Evolutionary conservation across 2,113 vertebrate species (phyloP).

Genomic region (Asarcornis scutulata): DNA sequence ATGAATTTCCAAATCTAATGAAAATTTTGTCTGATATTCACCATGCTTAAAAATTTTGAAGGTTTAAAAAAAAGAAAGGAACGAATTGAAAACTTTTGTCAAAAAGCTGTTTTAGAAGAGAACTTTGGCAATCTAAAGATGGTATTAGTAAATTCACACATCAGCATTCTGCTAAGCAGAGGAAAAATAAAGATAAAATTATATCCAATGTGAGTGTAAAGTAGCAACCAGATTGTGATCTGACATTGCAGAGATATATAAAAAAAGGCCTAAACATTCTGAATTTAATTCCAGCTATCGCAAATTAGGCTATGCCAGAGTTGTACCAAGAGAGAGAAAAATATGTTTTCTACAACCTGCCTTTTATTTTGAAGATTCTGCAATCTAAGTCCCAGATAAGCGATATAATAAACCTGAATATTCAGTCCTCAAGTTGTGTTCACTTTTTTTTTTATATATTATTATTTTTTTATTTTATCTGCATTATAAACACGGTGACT

Average conservation of each 20-base stretch:
- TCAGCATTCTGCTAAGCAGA: neutral
- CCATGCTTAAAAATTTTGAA: neutral
- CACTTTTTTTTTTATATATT: no score
- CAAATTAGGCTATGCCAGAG: neutral
- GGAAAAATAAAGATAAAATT: conserved; percentile 1
- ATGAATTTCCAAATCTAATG: neutral
- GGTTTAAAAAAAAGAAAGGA: neutral
- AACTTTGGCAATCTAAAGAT: neutral
- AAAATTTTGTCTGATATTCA: neutral
- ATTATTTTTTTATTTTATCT: neutral
- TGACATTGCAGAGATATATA: neutral
- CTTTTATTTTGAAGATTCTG: neutral
- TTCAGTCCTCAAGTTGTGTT: neutral
- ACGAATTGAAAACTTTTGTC: neutral
- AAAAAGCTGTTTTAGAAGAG: neutral
- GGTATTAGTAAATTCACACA: neutral
- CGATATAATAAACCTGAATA: neutral
- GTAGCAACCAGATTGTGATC: neutral
- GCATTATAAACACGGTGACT: neutral
- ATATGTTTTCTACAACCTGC: neutral
- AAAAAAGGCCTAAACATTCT: neutral
- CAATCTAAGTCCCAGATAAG: neutral
- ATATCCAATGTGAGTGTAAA: neutral
- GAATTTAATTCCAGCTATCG: neutral
- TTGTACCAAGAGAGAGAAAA: neutral